A percentile compares a stretch with the other conserved stretches of the same genome.
These are phyloP conservation scores for Corythaeola cristata DNA, from an alignment of 2,113 vertebrate genomes.

Conservation along the genomic window DNA sequence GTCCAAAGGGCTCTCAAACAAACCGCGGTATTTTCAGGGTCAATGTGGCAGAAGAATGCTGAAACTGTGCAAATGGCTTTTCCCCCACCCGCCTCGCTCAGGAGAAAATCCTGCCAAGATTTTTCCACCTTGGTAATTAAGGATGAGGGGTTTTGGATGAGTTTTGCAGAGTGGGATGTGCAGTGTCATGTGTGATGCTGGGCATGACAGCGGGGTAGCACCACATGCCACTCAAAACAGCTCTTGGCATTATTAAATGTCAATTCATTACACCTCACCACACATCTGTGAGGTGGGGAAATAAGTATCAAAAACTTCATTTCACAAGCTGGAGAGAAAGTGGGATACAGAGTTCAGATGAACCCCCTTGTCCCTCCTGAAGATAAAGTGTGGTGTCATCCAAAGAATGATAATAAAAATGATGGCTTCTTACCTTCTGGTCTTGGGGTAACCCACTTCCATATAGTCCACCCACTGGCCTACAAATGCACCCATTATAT, in stretches of 20 bases:
- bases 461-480: background rate
- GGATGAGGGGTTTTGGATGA: background rate
- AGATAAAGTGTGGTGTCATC: background rate
- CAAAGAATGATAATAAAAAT: background rate
- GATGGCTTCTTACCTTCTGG: background rate
- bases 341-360: background rate
- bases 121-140: background rate
- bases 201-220: background rate
- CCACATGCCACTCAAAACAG: background rate
- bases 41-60: background rate
- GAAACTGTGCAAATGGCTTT: background rate
- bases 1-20: background rate
- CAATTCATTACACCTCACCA: background rate
- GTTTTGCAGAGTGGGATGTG: background rate
- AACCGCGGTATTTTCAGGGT: background rate
- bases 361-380: background rate
- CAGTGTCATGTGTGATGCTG: background rate
- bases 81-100: background rate
- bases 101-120: background rate
- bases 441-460: background rate
- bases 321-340: background rate
- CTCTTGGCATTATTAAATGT: background rate
- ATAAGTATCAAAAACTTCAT: background rate
- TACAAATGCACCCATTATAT: accelerated
- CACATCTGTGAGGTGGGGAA: background rate